These are phyloP conservation scores for Forficula auricularia DNA, from an alignment of 1,140 invertebrate genomes.

Conservation along the genomic window DNA sequence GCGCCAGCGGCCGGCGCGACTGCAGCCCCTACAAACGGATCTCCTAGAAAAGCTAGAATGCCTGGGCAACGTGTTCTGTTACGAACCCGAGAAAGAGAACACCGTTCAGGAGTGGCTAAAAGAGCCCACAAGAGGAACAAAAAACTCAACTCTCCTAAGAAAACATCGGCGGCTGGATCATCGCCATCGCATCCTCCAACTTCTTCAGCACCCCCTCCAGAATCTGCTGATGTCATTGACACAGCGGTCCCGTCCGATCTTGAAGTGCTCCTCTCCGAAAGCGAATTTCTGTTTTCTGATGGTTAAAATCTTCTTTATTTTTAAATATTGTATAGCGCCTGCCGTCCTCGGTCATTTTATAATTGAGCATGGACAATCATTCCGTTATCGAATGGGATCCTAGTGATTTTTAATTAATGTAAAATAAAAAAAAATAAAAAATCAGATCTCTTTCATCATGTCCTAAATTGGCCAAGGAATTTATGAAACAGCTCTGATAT, in stretches of 20 bases:
- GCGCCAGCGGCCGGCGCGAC: not conserved
- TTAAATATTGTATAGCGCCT: no score
- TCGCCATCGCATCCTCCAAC: not conserved
- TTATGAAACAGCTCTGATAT: no score
- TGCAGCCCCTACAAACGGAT: not conserved
- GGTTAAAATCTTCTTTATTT: constrained; percentile 24
- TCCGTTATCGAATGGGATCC: no score
- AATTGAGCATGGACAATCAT: no score
- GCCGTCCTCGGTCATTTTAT: no score
- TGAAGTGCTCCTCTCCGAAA: constrained; percentile 40
- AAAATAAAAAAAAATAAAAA: no score
- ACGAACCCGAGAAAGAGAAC: constrained; percentile 18
- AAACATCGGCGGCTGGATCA: constrained; percentile 7
- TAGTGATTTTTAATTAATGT: no score
- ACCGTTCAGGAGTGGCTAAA: no score
- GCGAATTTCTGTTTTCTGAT: constrained; percentile 38
- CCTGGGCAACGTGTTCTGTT: constrained; percentile 31
- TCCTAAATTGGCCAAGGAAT: no score
- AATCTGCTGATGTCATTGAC: no score
- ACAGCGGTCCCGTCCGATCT: constrained; percentile 38
- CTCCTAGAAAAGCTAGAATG: constrained; percentile 14
- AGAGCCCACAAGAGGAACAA: constrained; percentile 8
- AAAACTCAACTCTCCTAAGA: not conserved
- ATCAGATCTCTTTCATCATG: no score
- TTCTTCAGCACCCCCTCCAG: no score